Base-by-base conservation (phyloP, 37 sponge, comb jelly and placozoan species). In the Spongia lamella region DNA sequence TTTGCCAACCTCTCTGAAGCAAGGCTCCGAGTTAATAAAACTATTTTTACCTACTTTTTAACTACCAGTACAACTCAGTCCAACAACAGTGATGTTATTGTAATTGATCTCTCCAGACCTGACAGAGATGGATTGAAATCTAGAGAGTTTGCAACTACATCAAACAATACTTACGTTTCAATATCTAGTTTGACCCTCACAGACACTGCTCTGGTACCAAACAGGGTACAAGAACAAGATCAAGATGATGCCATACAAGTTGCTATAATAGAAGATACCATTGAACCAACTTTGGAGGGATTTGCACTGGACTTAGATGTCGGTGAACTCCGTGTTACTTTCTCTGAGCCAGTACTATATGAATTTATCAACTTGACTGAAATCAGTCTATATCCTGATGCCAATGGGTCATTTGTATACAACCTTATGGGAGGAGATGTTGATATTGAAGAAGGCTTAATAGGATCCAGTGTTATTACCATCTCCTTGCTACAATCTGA, bases 261-360 rank as follows among this genome's bases (percentile, higher is more conserved):
- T 55, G 50, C 64, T 1, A 69, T 82, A 1, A 31, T 82, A 25
- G 15, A 16, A n/a, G 88, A 88, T 43, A 34, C 27, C 7, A 82
- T 56, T 37, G 57, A 55, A 57, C 88, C 88, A 32, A 25, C 26
- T 26, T 21, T 88, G 0, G 65, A 38, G 7, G 20, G 25, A 11
- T 88, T 75, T 78, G 58, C 59, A 17, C 53, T 88, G 16, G 74
- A 88, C 43, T 40, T 90, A 20, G 47, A 81, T 69, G 55, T 35
- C 32, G 78, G 83, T 15, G 50, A 20, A n/a, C 56, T 89, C 53
- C 67, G 37, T 5, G 27, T 89, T 15, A 84, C 90, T 11, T 89
- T 89, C 78, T 51, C 75, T 56, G 90, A 89, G 36, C 80, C 90
- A 1, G 79, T 89, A 9, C 54, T 70, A 16, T 84, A 61, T 37